Percentiles rank a stretch among this genome's conserved stretches.
Conservation (phyloP, 2,888 invertebrate species). For the Ariolimax columbianus region DNA sequence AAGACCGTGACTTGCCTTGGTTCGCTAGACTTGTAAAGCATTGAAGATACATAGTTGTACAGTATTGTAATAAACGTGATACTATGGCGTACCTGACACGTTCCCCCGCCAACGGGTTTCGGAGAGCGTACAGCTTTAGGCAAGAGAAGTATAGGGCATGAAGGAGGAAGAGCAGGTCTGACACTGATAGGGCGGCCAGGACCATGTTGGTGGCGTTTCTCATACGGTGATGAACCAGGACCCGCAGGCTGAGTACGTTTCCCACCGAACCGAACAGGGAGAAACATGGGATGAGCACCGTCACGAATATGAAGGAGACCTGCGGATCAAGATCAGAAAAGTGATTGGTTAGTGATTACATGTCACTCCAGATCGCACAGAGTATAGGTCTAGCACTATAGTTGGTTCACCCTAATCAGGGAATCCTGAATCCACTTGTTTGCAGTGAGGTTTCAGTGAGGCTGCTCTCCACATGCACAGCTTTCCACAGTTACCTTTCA, state of each 20-base stretch:
- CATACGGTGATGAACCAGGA: slow-evolving; percentile 68
- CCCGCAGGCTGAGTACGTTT: slow-evolving; percentile 66
- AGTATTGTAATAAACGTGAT: neutral
- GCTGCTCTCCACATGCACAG: too few relatives aligned
- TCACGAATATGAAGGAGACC: slow-evolving; percentile 62
- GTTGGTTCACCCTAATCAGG: too few relatives aligned
- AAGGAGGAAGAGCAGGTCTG: slow-evolving; percentile 67
- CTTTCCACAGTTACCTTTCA: too few relatives aligned
- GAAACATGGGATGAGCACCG: slow-evolving; percentile 63
- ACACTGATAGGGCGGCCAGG: slow-evolving; percentile 67
- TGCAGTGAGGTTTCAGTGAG: too few relatives aligned
- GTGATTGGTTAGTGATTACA: too few relatives aligned
- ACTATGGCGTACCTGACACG: slow-evolving; percentile 38
- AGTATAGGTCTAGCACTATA: too few relatives aligned
- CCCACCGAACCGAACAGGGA: slow-evolving; percentile 67
- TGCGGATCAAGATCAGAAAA: slow-evolving; percentile 21
- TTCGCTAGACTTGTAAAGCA: too few relatives aligned
- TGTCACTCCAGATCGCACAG: too few relatives aligned
- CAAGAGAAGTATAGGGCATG: slow-evolving; percentile 65
- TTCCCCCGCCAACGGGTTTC: slow-evolving; percentile 59
- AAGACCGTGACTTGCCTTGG: too few relatives aligned
- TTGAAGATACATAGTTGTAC: too few relatives aligned
- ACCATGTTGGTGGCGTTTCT: slow-evolving; percentile 67
- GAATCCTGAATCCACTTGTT: too few relatives aligned
- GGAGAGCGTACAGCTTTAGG: slow-evolving; percentile 59